Percentiles rank a stretch among this genome's conserved stretches.
Conservation (phyloP, 2,888 invertebrate genomes). For the Sarcophaga subvicina region DNA sequence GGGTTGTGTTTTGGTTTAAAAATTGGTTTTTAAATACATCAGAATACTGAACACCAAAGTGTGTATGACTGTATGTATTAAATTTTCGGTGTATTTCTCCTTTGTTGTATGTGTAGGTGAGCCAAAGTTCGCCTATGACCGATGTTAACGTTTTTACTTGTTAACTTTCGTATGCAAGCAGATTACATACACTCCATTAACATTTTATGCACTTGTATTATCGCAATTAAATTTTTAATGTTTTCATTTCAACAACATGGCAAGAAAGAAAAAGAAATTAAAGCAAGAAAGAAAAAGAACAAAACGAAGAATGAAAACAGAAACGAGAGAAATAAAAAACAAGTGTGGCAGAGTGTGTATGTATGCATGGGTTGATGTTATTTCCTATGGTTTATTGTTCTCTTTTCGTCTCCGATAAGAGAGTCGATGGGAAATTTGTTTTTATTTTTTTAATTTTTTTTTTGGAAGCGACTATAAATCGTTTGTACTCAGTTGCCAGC, state of each 20-base stretch:
- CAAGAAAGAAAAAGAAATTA: conserved; percentile 41
- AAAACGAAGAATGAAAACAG: too few relatives aligned
- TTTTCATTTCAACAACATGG: conserved; percentile 77
- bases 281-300: conserved; percentile 13
- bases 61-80: too few relatives aligned
- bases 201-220: conserved; percentile 81
- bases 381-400: background rate
- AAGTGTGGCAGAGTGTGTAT: conserved; percentile 3
- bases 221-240: conserved; percentile 81
- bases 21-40: too few relatives aligned
- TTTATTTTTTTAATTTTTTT: background rate
- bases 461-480: background rate
- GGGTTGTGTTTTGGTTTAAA: too few relatives aligned
- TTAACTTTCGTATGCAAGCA: conserved; percentile 73
- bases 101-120: conserved; percentile 23
- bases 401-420: background rate
- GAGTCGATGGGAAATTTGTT: background rate
- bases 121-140: conserved; percentile 9
- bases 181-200: conserved; percentile 80
- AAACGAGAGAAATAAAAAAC: too few relatives aligned
- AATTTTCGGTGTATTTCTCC: background rate
- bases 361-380: background rate
- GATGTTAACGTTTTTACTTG: conserved; percentile 58
- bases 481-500: background rate
- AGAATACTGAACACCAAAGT: too few relatives aligned